Base-by-base conservation (phyloP, 2,888 invertebrate genomes). In the Orthonevra nobilis region DNA sequence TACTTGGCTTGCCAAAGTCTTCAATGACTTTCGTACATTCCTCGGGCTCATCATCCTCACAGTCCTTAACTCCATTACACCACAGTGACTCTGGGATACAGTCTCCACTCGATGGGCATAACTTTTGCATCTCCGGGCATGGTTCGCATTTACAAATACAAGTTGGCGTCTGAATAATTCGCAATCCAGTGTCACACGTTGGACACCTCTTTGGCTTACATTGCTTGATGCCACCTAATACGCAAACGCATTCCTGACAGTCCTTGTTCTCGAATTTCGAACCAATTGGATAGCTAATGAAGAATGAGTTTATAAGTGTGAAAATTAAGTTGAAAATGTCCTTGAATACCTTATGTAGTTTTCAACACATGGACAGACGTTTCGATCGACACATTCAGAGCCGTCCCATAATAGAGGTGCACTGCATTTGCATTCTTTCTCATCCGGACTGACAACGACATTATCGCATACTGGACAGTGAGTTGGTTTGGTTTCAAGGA, bases 1-100 rank as follows among this genome's bases (percentile, higher is more conserved):
- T 68, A 4, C 50, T 56, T 6, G 79, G 73, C 9, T 81, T 17
- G 83, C 83, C 1, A 83, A 83, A 1, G 10, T 50, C 19, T 81
- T 52, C 52, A 10, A 81, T 64, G 0, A 68, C 19, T 36, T 69
- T 72, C 2, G 36, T 84, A 83, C 96, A 96, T 66, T 92, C 89
- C 1, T 91, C 88, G 7, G 89, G 87, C 88, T 96, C 96, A 86
- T 96, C 96, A 84, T 96, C 96, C 0, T 94, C 92, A 83, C 96
- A 96, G 87, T 96, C 94, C 79, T 92, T 91, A 0, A 95, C 89
- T 0, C 95, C 95, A 85, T 96, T 93, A 85, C 96, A 96, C 96
- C 96, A 96, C 7, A 91, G 89, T 0, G 90, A 89, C 32, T 91
- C 90, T 0, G 92, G 90, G 10, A 96, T 91, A 84, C 96, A 96